Base-by-base conservation (phyloP, 1,140 invertebrate genomes). In the Lepidotrigona ventralis region DNA sequence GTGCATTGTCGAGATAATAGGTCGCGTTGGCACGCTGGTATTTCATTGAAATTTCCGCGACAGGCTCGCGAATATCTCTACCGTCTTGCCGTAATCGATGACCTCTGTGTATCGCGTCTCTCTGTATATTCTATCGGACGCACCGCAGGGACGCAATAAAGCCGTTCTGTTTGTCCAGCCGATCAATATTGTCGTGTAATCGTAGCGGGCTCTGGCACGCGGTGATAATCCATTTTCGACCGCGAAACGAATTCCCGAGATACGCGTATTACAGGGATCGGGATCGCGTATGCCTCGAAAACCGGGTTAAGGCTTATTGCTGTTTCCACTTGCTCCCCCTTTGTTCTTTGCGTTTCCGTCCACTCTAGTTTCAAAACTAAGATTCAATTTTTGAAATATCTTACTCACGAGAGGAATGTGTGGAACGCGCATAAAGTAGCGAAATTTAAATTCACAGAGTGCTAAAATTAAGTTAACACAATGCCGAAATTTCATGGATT, bases 161-260 rank as follows among this genome's bases (percentile, higher is more conserved):
- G 6, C 54, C 51, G 56, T 29, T 79, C 39, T 39, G 33, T 71
- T 76, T 29, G 26, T 63, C 54, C 19, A 53, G 12, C 23, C 56
- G 78, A 80, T 80, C 78, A 0, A 80, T 72, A 53, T n/a, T 19
- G 53, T 26, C 56, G n/a, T 46, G 39, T 80, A 80, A 80, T 80
- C 78, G 56, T 53, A 26, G 39, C 54, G n/a, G 69, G 21, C 70
- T 72, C 33, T 29, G 69, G n/a, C 39, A 60, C n/a, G 26, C 70
- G 68, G 39, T 21, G 29, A 80, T 80, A 63, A 80, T 71, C 68
- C 53, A 46, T 46, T 68, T 68, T 39, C 21, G 66, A 68, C 66
- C 64, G 21, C 6, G 23, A 63, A 39, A 60, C 73, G 51, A 46
- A 69, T 46, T 33, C 33, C 17, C 68, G n/a, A 29, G 26, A 68